A percentile compares a stretch with the other conserved stretches of the same genome.
These are phyloP conservation scores for Bradypus variegatus DNA, from an alignment of 2,797 vertebrate species.

Conservation along the genomic window DNA sequence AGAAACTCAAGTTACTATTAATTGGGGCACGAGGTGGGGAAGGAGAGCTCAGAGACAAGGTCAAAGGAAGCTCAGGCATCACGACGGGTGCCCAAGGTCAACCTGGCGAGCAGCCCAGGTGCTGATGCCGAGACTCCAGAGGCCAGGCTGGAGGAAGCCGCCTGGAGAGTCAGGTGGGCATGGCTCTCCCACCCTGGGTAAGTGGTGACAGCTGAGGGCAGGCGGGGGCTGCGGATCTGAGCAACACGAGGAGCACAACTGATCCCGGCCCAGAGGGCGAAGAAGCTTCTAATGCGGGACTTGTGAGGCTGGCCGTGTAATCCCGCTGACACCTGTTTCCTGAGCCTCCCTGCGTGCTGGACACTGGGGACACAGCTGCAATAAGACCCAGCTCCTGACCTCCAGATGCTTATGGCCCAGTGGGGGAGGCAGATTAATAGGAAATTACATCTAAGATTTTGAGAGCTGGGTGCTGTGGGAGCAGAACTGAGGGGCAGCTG, in stretches of 20 bases:
- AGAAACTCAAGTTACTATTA: not conserved
- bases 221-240: not conserved
- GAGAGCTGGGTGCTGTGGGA: too few relatives aligned
- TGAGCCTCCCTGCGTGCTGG: not conserved
- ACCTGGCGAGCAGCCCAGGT: too few relatives aligned
- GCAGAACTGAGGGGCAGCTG: too few relatives aligned
- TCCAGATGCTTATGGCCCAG: rapidly evolving
- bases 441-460: rapidly evolving
- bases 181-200: not conserved
- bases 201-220: not conserved
- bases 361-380: not conserved
- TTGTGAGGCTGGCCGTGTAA: not conserved
- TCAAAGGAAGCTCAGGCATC: not conserved
- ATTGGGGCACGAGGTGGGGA: too few relatives aligned
- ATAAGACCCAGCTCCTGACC: not conserved
- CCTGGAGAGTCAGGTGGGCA: rapidly evolving
- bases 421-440: not conserved
- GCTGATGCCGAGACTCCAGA: not conserved
- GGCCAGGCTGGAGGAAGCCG: too few relatives aligned
- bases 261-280: not conserved
- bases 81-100: not conserved
- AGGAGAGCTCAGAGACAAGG: not conserved
- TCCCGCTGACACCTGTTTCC: rapidly evolving
- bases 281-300: not conserved
- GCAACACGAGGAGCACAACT: not conserved